Conservation (phyloP, 2,797 vertebrate species). For the Carcharodon carcharias region DNA sequence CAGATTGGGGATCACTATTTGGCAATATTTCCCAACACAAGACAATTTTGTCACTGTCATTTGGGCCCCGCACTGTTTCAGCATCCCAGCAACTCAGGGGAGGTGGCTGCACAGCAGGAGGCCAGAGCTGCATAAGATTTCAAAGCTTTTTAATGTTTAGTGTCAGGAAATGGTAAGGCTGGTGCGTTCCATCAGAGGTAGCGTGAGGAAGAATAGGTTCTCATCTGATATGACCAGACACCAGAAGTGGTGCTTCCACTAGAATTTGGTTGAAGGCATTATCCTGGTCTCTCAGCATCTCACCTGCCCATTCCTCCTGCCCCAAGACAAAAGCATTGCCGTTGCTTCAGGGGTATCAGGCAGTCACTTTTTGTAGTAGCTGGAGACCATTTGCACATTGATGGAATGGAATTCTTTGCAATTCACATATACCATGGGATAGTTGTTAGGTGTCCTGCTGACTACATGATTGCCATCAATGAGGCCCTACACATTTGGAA, state of each 20-base stretch:
- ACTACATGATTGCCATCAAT: background rate
- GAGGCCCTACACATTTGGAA: background rate
- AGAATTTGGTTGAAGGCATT: background rate
- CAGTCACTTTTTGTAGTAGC: background rate
- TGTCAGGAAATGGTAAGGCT: too few species aligned
- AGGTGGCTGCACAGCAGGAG: too few species aligned
- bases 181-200: too few species aligned
- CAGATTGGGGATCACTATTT: background rate
- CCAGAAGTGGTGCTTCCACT: background rate
- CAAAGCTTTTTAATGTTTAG: too few species aligned
- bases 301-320: background rate
- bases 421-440: background rate
- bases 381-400: background rate
- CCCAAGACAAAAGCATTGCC: background rate
- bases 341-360: background rate
- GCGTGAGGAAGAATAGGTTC: background rate
- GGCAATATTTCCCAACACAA: background rate
- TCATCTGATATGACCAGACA: background rate
- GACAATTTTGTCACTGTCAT: background rate
- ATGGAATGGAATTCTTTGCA: background rate
- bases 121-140: too few species aligned
- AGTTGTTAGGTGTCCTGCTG: background rate
- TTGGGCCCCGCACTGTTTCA: background rate
- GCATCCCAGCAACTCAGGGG: too few species aligned
- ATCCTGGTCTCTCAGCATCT: background rate